A percentile compares a stretch with the other conserved stretches of the same genome.
phyloP scores from a whole-genome alignment of 2,888 invertebrate genomes.

The Drosophila nigricruria region DNA sequence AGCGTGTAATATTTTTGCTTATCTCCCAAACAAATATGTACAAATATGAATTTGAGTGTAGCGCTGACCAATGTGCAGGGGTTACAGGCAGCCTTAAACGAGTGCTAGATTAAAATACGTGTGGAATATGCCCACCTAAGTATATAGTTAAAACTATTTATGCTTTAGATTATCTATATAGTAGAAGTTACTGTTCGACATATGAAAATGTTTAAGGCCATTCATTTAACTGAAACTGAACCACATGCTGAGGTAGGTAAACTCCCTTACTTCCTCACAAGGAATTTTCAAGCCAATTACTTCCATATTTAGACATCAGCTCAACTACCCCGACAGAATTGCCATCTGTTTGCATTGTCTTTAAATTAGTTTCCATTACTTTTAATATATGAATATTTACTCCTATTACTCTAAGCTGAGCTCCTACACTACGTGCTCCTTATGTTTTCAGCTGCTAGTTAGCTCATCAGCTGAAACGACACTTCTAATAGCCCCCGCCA shows the following conservation, averaged over 20 bases:
- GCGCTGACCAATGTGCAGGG: not conserved
- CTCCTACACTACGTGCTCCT: not conserved
- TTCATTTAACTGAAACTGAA: no score
- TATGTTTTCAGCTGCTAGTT: not conserved
- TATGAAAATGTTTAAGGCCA: not conserved
- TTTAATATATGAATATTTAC: not conserved
- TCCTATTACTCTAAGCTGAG: not conserved
- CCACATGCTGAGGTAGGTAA: no score
- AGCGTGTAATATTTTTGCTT: conserved; percentile 80
- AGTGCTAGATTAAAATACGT: conserved; percentile 15
- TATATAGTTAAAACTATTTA: not conserved
- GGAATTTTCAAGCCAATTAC: not conserved
- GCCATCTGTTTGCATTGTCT: not conserved
- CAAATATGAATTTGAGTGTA: conserved; percentile 75
- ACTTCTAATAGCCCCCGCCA: conserved; percentile 29
- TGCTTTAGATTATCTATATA: not conserved
- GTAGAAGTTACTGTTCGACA: no score
- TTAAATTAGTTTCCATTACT: not conserved
- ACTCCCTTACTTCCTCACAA: not conserved
- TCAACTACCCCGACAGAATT: not conserved
- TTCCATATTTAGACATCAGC: not conserved
- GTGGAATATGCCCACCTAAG: not conserved
- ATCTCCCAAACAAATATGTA: conserved; percentile 75
- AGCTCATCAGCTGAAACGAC: conserved; percentile 25
- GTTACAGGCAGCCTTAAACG: not conserved